Percentiles rank a stretch among this genome's conserved stretches.
These are phyloP conservation scores for Otolemur garnettii DNA, from an alignment of 2,113 vertebrate species.

Conservation along the genomic window DNA sequence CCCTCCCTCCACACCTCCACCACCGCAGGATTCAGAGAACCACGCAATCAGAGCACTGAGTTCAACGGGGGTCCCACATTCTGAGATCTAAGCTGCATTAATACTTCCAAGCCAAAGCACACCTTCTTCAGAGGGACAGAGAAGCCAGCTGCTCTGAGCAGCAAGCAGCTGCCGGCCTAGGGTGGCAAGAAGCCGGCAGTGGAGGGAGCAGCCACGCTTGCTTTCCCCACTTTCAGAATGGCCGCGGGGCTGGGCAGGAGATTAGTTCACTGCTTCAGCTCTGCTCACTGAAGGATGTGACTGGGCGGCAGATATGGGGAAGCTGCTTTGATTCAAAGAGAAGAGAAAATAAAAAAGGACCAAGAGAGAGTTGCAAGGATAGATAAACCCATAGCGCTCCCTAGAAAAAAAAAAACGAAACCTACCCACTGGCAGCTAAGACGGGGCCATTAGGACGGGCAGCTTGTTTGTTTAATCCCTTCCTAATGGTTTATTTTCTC, in stretches of 20 bases:
- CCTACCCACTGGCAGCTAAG: background rate
- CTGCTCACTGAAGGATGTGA: accelerated
- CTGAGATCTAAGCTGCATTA: background rate
- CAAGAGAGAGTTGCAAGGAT: background rate
- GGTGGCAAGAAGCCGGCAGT: background rate
- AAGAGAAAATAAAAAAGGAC: background rate
- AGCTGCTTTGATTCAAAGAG: slow-evolving; percentile 1
- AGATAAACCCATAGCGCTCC: background rate
- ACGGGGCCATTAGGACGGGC: background rate
- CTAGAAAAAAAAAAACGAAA: background rate
- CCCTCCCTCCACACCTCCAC: background rate
- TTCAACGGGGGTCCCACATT: background rate
- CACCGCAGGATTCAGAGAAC: background rate
- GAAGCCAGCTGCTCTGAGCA: background rate
- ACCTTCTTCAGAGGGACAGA: background rate
- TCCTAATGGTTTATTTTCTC: background rate
- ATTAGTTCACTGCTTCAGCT: background rate
- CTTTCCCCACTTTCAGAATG: background rate
- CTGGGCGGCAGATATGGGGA: background rate
- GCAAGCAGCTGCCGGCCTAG: background rate
- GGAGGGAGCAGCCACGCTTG: background rate
- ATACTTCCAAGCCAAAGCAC: background rate
- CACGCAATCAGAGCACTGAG: accelerated
- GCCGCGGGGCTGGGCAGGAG: background rate
- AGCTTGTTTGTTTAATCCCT: background rate